Evolutionary conservation across 2,113 vertebrate species (phyloP).

Genomic region (Pteronura brasiliensis): DNA sequence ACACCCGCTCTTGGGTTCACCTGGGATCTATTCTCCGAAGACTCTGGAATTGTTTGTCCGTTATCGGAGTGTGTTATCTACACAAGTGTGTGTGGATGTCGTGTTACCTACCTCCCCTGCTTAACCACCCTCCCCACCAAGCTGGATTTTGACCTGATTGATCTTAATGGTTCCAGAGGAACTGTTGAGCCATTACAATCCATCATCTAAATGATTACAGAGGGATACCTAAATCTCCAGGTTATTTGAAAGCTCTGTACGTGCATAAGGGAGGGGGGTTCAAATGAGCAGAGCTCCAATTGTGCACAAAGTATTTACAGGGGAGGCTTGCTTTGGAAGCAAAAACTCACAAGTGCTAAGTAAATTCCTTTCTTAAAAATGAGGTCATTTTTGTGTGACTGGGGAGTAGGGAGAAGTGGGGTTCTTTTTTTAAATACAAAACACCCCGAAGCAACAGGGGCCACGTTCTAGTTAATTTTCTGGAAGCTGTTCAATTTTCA

Average conservation of each 20-base stretch:
- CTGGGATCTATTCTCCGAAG: neutral
- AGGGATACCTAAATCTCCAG: slow-evolving; percentile 82
- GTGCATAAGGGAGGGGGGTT: neutral
- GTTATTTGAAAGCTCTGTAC: slow-evolving; percentile 79
- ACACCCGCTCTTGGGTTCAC: neutral
- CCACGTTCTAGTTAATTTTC: slow-evolving; percentile 12
- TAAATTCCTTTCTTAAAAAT: neutral
- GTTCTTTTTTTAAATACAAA: slow-evolving; percentile 56
- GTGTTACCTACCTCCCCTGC: neutral
- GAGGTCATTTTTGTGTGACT: neutral
- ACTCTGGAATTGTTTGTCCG: neutral
- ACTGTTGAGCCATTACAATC: slow-evolving; percentile 80
- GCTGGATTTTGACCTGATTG: slow-evolving; percentile 81
- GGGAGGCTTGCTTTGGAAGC: neutral
- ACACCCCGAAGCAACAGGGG: neutral
- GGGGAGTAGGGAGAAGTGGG: neutral
- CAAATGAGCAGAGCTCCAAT: neutral
- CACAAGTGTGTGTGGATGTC: neutral
- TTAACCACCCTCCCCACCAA: slow-evolving; percentile 31
- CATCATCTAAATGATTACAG: slow-evolving; percentile 83
- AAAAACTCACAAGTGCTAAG: neutral
- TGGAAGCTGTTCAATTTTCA: neutral
- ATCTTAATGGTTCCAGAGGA: slow-evolving; percentile 83
- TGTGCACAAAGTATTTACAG: neutral
- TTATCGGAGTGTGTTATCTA: neutral